A percentile compares a stretch with the other conserved stretches of the same genome.
Conservation (phyloP, 2,888 invertebrate species). For the Lamproptera curius region DNA sequence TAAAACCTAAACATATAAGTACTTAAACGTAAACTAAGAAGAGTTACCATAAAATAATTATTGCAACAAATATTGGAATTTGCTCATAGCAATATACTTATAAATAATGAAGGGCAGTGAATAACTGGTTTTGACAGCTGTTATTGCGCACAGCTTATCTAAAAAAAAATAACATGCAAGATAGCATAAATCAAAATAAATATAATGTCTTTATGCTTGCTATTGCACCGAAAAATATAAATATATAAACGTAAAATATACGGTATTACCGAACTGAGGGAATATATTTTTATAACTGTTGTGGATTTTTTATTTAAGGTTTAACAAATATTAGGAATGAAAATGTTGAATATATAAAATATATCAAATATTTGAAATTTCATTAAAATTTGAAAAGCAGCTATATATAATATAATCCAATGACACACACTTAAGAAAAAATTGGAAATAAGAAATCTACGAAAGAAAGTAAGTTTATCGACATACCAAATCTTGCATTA, state of each 20-base stretch:
- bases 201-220: constrained; percentile 9
- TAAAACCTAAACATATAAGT: neutral
- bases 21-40: constrained; percentile 1
- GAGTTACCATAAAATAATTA: constrained; percentile 13
- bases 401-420: no score
- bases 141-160: constrained; percentile 12
- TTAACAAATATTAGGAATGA: no score
- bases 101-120: constrained; percentile 17
- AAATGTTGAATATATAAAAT: no score
- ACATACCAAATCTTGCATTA: neutral
- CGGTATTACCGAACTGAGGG: no score
- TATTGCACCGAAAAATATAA: constrained; percentile 14
- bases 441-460: no score
- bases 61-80: constrained; percentile 21
- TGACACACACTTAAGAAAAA: no score
- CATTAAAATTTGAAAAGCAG: no score
- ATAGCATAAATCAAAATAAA: constrained; percentile 11
- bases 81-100: constrained; percentile 19
- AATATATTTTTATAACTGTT: no score
- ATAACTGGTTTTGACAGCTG: constrained; percentile 16
- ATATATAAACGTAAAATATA: neutral
- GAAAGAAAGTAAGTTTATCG: no score
- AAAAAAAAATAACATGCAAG: constrained; percentile 7
- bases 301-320: no score
- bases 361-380: no score